Conservation (phyloP, 2,113 vertebrate genomes). For the Gasterosteus aculeatus region DNA sequence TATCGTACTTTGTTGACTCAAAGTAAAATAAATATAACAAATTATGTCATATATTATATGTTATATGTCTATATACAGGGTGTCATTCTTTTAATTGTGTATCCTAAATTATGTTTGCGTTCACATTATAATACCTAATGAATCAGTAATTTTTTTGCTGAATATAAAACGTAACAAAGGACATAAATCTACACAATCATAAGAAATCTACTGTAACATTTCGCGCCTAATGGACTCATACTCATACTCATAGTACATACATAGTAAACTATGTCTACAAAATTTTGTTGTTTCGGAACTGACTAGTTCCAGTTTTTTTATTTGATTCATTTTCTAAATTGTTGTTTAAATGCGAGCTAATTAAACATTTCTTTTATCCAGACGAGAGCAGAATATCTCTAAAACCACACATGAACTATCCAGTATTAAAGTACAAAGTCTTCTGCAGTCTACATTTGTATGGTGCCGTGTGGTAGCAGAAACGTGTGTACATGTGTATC, state of each 20-base stretch:
- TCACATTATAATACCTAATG: background rate
- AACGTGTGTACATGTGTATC: background rate
- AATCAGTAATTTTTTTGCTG: background rate
- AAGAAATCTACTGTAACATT: background rate
- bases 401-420: background rate
- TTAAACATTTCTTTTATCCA: conserved; percentile 14
- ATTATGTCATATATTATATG: too few species aligned
- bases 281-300: background rate
- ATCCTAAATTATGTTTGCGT: background rate
- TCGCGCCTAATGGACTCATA: background rate
- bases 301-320: background rate
- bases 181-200: background rate
- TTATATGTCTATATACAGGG: background rate
- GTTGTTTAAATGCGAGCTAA: background rate
- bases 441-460: background rate
- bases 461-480: too few species aligned
- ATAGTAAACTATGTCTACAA: too few species aligned
- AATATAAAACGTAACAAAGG: background rate
- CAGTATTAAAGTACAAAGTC: background rate
- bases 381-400: conserved; percentile 6
- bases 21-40: too few species aligned
- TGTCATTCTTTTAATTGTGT: background rate
- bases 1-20: too few species aligned
- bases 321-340: background rate
- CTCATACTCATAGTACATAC: background rate